These are phyloP conservation scores for Palythoa grandis DNA, from an alignment of 92 coral and sea anemone genomes.

Conservation along the genomic window DNA sequence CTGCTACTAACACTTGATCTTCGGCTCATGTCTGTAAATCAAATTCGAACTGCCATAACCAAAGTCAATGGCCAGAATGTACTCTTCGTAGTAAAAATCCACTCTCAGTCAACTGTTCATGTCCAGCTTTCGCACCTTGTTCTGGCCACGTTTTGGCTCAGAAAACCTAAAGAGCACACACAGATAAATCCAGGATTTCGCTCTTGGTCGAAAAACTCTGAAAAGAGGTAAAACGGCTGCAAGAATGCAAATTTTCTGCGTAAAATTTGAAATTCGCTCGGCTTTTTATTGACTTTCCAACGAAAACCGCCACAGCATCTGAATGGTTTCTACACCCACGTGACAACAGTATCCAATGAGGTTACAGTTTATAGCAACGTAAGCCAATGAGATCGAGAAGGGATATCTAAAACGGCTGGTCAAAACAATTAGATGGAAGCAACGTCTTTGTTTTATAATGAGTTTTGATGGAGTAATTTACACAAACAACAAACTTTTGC, in stretches of 20 bases:
- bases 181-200: background rate
- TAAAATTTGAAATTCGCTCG: constrained; percentile 69
- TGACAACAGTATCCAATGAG: constrained; percentile 68
- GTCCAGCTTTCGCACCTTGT: background rate
- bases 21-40: constrained; percentile 81
- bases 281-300: constrained; percentile 81
- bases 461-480: constrained; percentile 23
- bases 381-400: constrained; percentile 76
- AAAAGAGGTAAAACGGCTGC: constrained; percentile 16
- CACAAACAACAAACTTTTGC: constrained; percentile 2
- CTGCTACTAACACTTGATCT: constrained; percentile 93
- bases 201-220: background rate
- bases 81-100: background rate
- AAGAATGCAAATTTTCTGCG: constrained; percentile 38
- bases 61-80: constrained; percentile 14
- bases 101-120: constrained; percentile 8
- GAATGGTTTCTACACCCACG: constrained; percentile 76
- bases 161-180: background rate
- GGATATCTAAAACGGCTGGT: constrained; percentile 14
- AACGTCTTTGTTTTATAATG: constrained; percentile 33
- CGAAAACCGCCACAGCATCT: constrained; percentile 94
- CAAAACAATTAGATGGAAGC: constrained; percentile 28
- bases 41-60: constrained; percentile 15
- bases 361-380: constrained; percentile 25
- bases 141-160: background rate